Conservation (phyloP, 2,888 invertebrate genomes). For the Apotomis turbidana region DNA sequence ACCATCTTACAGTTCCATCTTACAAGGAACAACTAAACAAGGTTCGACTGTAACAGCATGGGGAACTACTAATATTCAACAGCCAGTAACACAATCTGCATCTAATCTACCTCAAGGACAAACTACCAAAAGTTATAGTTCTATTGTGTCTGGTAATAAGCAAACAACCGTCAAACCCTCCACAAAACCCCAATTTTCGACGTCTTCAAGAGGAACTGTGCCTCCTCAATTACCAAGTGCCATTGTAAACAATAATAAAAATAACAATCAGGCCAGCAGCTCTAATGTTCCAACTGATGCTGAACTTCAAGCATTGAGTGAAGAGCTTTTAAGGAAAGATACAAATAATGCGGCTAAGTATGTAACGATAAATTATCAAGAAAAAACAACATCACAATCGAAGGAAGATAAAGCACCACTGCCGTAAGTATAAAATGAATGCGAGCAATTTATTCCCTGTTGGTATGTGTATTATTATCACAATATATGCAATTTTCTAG, state of each 20-base stretch:
- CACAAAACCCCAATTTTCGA: conserved; percentile 47
- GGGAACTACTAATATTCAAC: conserved; percentile 45
- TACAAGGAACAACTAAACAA: conserved; percentile 56
- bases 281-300: conserved; percentile 77
- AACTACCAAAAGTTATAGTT: conserved; percentile 67
- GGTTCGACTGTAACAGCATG: conserved; percentile 42
- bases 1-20: conserved; percentile 73
- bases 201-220: conserved; percentile 45
- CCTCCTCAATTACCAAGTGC: conserved; percentile 72
- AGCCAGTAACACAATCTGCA: conserved; percentile 47
- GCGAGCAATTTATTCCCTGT: no score
- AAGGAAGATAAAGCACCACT: conserved; percentile 88
- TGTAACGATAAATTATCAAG: conserved; percentile 89
- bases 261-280: conserved; percentile 53
- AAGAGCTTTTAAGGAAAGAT: conserved; percentile 88
- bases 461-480: background rate
- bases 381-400: conserved; percentile 88
- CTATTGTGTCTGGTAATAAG: conserved; percentile 63
- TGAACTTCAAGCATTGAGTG: conserved; percentile 87
- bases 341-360: conserved; percentile 88
- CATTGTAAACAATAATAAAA: conserved; percentile 69
- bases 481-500: background rate
- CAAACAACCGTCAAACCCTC: conserved; percentile 55
- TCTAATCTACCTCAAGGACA: conserved; percentile 45
- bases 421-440: conserved; percentile 84